Conservation (phyloP, 2,888 invertebrate genomes). For the Acheta domesticus region DNA sequence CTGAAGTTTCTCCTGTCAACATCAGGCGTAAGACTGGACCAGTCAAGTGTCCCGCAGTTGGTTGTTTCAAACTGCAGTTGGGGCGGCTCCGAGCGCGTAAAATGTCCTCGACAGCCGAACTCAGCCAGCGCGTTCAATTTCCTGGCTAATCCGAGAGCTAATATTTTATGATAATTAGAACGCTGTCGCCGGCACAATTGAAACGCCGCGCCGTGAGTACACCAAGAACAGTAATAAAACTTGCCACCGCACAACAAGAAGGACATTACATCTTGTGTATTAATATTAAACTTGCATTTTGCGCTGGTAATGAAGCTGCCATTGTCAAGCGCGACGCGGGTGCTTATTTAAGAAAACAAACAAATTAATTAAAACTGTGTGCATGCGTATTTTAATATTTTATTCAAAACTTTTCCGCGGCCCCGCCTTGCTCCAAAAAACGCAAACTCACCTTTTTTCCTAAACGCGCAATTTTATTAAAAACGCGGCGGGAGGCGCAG, state of each 20-base stretch:
- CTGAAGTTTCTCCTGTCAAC: too few relatives aligned
- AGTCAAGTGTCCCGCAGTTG: too few relatives aligned
- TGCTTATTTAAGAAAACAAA: conserved; percentile 4
- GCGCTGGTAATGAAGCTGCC: neutral
- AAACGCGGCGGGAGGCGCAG: neutral
- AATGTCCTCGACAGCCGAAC: too few relatives aligned
- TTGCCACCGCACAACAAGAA: neutral
- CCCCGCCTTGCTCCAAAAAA: neutral
- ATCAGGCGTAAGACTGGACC: too few relatives aligned
- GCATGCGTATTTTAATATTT: conserved; percentile 18
- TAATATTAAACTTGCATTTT: neutral
- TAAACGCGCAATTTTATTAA: conserved; percentile 2
- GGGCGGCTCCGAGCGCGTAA: too few relatives aligned
- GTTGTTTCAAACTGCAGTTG: too few relatives aligned
- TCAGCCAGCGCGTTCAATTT: too few relatives aligned
- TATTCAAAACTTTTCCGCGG: conserved; percentile 3
- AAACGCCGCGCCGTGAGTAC: too few relatives aligned
- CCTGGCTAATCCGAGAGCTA: too few relatives aligned
- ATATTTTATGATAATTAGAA: too few relatives aligned
- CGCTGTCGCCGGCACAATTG: too few relatives aligned
- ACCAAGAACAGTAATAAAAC: neutral
- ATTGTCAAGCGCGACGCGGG: neutral
- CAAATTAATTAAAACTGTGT: conserved; percentile 18
- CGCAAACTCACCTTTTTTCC: neutral
- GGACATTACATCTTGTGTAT: neutral